Evolutionary conservation across 2,797 vertebrate genomes (phyloP), one percentile per base, ranked within the genome.

Genomic region (Tokudaia muenninki): DNA sequence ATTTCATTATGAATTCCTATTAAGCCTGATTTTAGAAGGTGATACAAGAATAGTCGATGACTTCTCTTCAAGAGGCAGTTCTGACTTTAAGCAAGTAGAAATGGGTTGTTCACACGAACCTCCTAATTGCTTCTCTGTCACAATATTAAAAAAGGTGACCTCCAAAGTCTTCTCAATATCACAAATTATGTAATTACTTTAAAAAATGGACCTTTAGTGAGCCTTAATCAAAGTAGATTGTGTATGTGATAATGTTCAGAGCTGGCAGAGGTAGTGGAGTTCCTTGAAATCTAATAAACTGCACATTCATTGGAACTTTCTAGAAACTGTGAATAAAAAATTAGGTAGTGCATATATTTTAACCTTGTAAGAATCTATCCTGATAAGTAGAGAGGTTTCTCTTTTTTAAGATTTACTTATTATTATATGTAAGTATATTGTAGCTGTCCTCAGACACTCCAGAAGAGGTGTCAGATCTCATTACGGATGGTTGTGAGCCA

Each of bases 271-370:
- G 44, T 59, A 31, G 13, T 63, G 26, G 34, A 77, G 47, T 14
- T 2, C 59, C 44, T 70, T 6, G 4, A 47, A 29, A 19, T 79
- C 37, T 74, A 16, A 22, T 31, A 14, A 21, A 65, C n/a, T 57
- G 9, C 37, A 59, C 22, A 7, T 57, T 55, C 2, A 14, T 21
- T 80, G 57, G 17, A 59, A 52, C 17, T 59, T 88, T 90, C 59
- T 94, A 87, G 61, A 95, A 75, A 80, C 74, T 34, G 10, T 67
- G 74, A 52, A 29, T 89, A 90, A 87, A 63, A 50, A 84, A 82
- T 21, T 63, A 63, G 92, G 50, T 82, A 77, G 10, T 26, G 24
- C 19, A 14, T 61, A 52, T 21, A 31, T 82, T 95, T 79, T 83
- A 67, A 94, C 37, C 12, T 84, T 90, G n/a, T 92, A 61, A 92